These are phyloP conservation scores for Macrosoma leucophasiata DNA, from an alignment of 2,888 invertebrate species.

Conservation along the genomic window DNA sequence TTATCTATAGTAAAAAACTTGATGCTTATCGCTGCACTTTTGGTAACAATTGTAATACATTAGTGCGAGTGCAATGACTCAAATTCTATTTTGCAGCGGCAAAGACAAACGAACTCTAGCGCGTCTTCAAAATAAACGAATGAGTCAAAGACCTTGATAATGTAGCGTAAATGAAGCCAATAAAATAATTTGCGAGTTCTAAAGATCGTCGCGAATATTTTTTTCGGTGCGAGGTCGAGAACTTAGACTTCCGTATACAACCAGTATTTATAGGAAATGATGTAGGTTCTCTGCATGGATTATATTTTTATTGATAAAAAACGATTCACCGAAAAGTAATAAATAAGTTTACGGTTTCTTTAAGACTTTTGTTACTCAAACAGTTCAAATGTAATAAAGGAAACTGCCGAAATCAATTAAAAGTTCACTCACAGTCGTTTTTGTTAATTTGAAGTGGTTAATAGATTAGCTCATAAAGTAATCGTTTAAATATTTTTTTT, in stretches of 20 bases:
- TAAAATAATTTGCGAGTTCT: slow-evolving; percentile 42
- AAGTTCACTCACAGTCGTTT: too few relatives aligned
- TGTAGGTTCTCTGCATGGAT: slow-evolving; percentile 6
- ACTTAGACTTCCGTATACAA: slow-evolving; percentile 29
- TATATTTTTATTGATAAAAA: slow-evolving; percentile 1
- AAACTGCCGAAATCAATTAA: too few relatives aligned
- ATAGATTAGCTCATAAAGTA: too few relatives aligned
- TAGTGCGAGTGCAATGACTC: slow-evolving; percentile 26
- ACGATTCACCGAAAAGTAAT: too few relatives aligned
- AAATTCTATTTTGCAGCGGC: slow-evolving; percentile 33
- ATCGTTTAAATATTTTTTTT: too few relatives aligned
- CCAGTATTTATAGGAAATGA: slow-evolving; percentile 7
- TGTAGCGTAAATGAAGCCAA: slow-evolving; percentile 42
- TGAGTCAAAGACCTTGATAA: slow-evolving; percentile 69
- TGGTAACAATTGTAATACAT: too few relatives aligned
- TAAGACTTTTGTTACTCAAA: too few relatives aligned
- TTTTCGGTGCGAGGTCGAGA: slow-evolving; percentile 28
- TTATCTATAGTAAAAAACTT: too few relatives aligned
- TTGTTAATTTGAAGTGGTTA: too few relatives aligned
- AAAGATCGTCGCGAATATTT: slow-evolving; percentile 28
- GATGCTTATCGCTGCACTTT: too few relatives aligned
- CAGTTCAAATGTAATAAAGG: too few relatives aligned
- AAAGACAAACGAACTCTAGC: slow-evolving; percentile 50
- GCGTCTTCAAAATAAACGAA: slow-evolving; percentile 48
- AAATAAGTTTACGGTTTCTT: too few relatives aligned